Base-by-base conservation (phyloP, 2,113 vertebrate species). In the Procavia capensis region DNA sequence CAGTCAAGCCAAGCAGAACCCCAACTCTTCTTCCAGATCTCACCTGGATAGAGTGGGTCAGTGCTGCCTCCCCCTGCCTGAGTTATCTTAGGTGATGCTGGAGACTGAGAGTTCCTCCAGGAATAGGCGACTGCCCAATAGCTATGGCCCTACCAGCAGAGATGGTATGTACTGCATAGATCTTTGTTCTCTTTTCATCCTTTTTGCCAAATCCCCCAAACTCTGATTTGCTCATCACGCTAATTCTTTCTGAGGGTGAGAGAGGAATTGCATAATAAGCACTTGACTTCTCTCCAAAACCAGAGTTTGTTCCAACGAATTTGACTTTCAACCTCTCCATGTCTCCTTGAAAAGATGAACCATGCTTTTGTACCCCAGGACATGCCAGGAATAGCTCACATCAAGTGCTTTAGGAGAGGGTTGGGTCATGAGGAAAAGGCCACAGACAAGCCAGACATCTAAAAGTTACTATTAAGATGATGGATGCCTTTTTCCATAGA, bases 341-440 rank as follows among this genome's bases (percentile, higher is more conserved):
- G 92, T 98, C 94, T 98, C 98, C 98, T 98, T 97, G 97, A 96
- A 97, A 97, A 97, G 96, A 97, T 92, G 98, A 97, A 96, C 95
- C 87, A 93, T 7, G 47, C 95, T 96, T 98, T 98, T 98, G 98
- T 97, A 98, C 98, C 95, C 80, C 96, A 87, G 95, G 95, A 97
- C 98, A 97, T 97, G 98, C 98, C 98, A 98, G 98, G 97, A 98
- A 98, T 98, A 98, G 98, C 96, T 98, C 97, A 95, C 98, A 97
- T 94, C 86, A 93, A 98, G 97, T 98, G 96, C 98, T 98, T 96
- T 88, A 54, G 59, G 97, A 97, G 95, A 94, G 86, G 93, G 88
- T 92, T 79, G 54, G 85, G 45, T 85, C 83, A 47, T 20, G 75
- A 75, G 93, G 85, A 96, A 85, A 81, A 75, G 88, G 88, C 90